Evolutionary conservation across 2,888 invertebrate genomes (phyloP).

Genomic region (Linyphia triangularis): DNA sequence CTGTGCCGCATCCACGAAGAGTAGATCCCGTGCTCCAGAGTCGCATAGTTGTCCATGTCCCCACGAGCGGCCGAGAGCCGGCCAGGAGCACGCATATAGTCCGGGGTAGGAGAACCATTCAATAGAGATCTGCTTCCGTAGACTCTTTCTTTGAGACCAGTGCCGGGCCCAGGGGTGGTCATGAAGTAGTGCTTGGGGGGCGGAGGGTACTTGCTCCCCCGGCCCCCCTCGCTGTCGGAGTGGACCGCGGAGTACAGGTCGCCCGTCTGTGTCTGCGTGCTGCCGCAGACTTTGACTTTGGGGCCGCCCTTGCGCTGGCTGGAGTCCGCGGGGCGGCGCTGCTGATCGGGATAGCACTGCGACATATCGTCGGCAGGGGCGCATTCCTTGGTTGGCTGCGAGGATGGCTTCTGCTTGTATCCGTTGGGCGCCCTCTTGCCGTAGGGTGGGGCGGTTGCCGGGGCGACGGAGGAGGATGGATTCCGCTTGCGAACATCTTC

Average conservation of each 20-base stretch:
- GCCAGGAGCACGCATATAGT: conserved; percentile 59
- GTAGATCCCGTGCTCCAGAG: conserved; percentile 68
- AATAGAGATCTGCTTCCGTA: conserved; percentile 79
- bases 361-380: conserved; percentile 66
- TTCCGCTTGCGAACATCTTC: conserved; percentile 43
- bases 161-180: conserved; percentile 76
- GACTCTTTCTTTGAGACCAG: conserved; percentile 77
- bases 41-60: conserved; percentile 70
- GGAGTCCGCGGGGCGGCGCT: conserved; percentile 58
- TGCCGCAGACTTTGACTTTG: conserved; percentile 89
- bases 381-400: conserved; percentile 8
- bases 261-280: conserved; percentile 89
- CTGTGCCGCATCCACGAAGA: conserved; percentile 77
- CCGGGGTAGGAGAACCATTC: conserved; percentile 77
- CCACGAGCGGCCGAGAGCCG: conserved; percentile 48
- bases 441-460: conserved; percentile 9
- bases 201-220: conserved; percentile 54
- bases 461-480: conserved; percentile 37
- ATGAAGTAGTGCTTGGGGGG: conserved; percentile 71
- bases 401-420: conserved; percentile 16
- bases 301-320: conserved; percentile 32
- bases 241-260: conserved; percentile 76
- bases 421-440: conserved; percentile 40
- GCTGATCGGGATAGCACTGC: conserved; percentile 44
- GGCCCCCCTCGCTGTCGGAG: conserved; percentile 76